Base-by-base conservation (phyloP, 1,140 invertebrate species). In the Nebria ingens region DNA sequence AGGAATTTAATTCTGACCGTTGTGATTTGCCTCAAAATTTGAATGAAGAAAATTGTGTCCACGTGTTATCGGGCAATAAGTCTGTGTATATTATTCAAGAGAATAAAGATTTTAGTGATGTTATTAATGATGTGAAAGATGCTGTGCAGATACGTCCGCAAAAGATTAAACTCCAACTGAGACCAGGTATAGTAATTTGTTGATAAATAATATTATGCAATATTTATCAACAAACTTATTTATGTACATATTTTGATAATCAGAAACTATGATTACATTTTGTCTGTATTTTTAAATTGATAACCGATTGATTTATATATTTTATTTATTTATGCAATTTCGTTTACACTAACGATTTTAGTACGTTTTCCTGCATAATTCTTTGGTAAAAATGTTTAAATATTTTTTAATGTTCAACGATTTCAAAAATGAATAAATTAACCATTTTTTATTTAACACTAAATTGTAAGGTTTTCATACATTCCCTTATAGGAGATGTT, bases 91-190 rank as follows among this genome's bases (percentile, higher is more conserved):
- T 61, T n/a, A 34, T 9, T 9, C 6, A 34, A n/a, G n/a, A 34
- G n/a, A n/a, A 34, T n/a, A n/a, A 34, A n/a, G 59, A 69, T 2
- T 67, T 73, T 20, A 70, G 70, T 55, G 73, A 76, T 55, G 71
- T 73, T 19, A 57, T 62, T 9, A 56, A 59, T 0, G 55, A 38
- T 12, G 58, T 65, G 51, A 61, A 65, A 51, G 68, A 77, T 54
- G 78, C 80, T 6, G 71, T 84, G 21, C 82, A 84, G 62, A 69
- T 84, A 42, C 71, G 68, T 56, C 82, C 82, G 3, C 82, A 84
- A 59, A 61, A 69, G 50, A 69, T 81, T 1, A 68, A 65, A 49
- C 62, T 84, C 2, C 78, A 70, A 58, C 65, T 83, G 20, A 68
- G 79, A 58, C 71, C 73, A 59, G 63, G 68, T 60, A 60, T 53